Conservation (phyloP, 2,113 vertebrate species). For the Phocoena sinus region DNA sequence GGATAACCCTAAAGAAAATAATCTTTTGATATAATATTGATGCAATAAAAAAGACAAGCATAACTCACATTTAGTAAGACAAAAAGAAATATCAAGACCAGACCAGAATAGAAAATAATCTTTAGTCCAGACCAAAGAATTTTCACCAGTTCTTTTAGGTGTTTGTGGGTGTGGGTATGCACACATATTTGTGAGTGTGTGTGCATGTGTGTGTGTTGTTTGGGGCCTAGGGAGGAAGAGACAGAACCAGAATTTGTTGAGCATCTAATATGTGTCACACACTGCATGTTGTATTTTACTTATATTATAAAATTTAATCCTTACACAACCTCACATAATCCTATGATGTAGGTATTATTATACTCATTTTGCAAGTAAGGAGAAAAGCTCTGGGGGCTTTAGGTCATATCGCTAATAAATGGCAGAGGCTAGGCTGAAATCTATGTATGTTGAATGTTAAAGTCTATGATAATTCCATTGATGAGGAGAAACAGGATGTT, state of each 20-base stretch:
- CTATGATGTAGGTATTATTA: background rate
- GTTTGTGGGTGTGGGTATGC: background rate
- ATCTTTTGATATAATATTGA: background rate
- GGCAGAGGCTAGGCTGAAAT: background rate
- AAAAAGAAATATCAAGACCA: background rate
- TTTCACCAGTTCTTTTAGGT: background rate
- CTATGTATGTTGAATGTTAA: background rate
- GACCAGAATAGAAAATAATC: background rate
- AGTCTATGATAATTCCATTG: background rate
- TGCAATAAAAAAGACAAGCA: background rate
- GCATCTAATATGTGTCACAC: background rate
- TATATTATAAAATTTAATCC: background rate
- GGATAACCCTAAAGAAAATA: background rate
- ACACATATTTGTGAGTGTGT: background rate
- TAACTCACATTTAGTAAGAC: background rate
- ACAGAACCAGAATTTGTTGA: background rate
- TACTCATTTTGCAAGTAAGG: background rate
- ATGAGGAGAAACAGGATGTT: background rate
- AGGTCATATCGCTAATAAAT: background rate
- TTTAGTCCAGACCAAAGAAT: background rate
- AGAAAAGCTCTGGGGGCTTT: background rate
- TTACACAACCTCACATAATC: background rate
- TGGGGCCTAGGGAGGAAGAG: background rate
- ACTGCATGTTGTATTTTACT: background rate
- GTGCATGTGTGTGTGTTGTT: background rate